Evolutionary conservation across 2,888 invertebrate genomes (phyloP).

Genomic region (Drosophila greeni): DNA sequence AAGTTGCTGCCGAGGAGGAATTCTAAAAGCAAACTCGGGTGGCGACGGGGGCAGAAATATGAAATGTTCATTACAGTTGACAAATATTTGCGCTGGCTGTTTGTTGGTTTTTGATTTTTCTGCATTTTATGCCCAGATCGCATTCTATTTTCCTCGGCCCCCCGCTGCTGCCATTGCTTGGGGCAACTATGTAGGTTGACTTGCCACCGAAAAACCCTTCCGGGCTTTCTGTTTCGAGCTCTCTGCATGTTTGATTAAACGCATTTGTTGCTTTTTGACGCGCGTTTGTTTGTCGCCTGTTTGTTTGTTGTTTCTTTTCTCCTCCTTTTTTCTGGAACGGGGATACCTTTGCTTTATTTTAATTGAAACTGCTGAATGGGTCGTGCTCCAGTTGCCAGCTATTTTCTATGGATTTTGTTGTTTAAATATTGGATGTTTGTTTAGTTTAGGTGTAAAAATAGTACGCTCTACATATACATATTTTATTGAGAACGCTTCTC

Average conservation of each 20-base stretch:
- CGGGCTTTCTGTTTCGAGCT: constrained; percentile 25
- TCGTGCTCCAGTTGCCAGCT: constrained; percentile 46
- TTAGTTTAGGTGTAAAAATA: constrained; percentile 7
- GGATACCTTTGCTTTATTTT: constrained; percentile 44
- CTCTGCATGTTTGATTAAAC: constrained; percentile 70
- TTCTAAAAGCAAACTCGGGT: constrained; percentile 23
- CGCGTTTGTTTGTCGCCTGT: constrained; percentile 44
- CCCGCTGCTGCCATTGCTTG: constrained; percentile 13
- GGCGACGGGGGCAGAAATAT: constrained; percentile 54
- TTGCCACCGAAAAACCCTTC: constrained; percentile 24
- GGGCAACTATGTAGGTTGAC: constrained; percentile 39
- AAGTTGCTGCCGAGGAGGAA: constrained; percentile 26
- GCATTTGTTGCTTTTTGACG: constrained; percentile 71
- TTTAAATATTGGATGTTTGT: constrained; percentile 23
- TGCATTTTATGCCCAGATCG: constrained; percentile 57
- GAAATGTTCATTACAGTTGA: constrained; percentile 74
- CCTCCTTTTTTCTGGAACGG: constrained; percentile 19
- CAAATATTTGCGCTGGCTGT: constrained; percentile 68
- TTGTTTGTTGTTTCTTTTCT: constrained; percentile 3
- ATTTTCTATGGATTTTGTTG: constrained; percentile 9
- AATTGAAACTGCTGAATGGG: constrained; percentile 42
- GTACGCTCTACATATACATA: background rate
- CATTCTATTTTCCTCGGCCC: constrained; percentile 35
- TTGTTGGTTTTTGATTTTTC: constrained; percentile 49
- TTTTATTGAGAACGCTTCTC: background rate